Base-by-base conservation (phyloP, 1,140 invertebrate species). In the Yoshiicerus persimilis region DNA sequence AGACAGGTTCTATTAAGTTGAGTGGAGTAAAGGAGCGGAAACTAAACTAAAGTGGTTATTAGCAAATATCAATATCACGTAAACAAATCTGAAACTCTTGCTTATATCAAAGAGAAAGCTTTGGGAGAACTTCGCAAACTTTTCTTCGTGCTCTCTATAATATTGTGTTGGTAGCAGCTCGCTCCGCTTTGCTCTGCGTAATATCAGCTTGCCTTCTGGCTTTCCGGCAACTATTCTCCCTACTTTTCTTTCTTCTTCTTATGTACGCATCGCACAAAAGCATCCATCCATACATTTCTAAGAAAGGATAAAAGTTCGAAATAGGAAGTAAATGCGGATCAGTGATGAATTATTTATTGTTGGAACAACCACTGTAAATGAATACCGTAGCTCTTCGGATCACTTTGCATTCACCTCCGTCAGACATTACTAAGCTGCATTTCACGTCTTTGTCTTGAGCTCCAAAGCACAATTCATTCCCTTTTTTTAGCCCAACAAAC, bases 321-420 rank as follows among this genome's bases (percentile, higher is more conserved):
- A 56, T 56, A 80, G 30, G 30, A 80, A 80, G 9, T 80, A 34
- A 80, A 20, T 80, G 32, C 32, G 20, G 75, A 80, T 80, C 75
- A 80, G 38, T 36, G 75, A 77, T 77, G 70, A 77, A 77, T 77
- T 77, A 77, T 77, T 27, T 77, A 77, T 77, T 77, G 70, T 77
- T 36, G 34, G 70, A 77, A 77, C 30, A 77, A 77, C 27, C 70
- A 16, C 32, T 77, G 70, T 77, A 77, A 77, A 77, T 77, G 70
- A 77, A 77, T 77, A 77, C 30, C 9, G 1, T 1, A 77, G 30
- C 13, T 2, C 6, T 32, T 32, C 27, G 70, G 27, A 36, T 36
- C 32, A 34, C 70, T 66, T 66, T 23, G n/a, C 62, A n/a, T 23
- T 10, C 23, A 66, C n/a, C 62, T 47, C 20, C 20, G 20, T 11